Evolutionary conservation across 2,888 invertebrate genomes (phyloP).

Genomic region (Pogonocherus hispidulus): DNA sequence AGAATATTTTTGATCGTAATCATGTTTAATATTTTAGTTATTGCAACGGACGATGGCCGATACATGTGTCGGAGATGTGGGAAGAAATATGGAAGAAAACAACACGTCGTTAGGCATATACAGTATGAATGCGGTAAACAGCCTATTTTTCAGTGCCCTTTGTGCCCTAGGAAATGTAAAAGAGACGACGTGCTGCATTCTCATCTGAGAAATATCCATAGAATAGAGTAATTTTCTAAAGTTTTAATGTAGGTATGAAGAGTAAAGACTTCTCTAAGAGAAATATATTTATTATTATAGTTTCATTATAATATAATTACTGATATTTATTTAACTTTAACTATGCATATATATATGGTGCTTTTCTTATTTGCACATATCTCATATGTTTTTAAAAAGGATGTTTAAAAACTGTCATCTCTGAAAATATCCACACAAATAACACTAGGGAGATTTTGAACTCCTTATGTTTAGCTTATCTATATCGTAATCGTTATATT

Average conservation of each 20-base stretch:
- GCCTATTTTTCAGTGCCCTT: slow-evolving; percentile 58
- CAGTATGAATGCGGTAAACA: slow-evolving; percentile 58
- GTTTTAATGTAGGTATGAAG: not conserved
- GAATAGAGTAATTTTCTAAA: slow-evolving; percentile 44
- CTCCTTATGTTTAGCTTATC: no score
- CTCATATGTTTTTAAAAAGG: not conserved
- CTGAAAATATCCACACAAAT: no score
- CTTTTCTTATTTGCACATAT: not conserved
- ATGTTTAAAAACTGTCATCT: not conserved
- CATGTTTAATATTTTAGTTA: slow-evolving; percentile 39
- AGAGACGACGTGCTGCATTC: slow-evolving; percentile 56
- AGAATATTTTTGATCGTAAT: no score
- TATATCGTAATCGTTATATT: no score
- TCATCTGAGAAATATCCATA: slow-evolving; percentile 60
- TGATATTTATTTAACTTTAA: slow-evolving; percentile 1
- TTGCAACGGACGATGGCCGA: slow-evolving; percentile 47
- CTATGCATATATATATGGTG: not conserved
- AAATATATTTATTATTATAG: not conserved
- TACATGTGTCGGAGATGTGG: slow-evolving; percentile 53
- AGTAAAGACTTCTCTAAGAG: not conserved
- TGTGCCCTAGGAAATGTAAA: slow-evolving; percentile 61
- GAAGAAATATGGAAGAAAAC: slow-evolving; percentile 50
- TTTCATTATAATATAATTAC: not conserved
- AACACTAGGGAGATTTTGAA: no score
- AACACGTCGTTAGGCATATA: slow-evolving; percentile 49